Conservation (phyloP, 2,113 vertebrate species). For the Pituophis catenifer region DNA sequence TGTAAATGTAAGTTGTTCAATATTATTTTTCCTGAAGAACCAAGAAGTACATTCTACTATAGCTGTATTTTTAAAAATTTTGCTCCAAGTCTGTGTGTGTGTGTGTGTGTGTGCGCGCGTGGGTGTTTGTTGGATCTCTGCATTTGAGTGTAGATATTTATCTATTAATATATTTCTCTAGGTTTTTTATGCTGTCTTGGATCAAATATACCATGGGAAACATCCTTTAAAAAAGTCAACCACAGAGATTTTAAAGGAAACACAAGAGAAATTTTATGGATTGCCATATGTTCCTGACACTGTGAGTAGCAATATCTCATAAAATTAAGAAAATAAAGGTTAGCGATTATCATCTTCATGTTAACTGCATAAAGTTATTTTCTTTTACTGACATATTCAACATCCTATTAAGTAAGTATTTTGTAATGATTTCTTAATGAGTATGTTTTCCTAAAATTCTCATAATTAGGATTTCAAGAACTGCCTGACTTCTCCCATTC, state of each 20-base stretch:
- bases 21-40: background rate
- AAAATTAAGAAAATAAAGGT: background rate
- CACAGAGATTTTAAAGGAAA: constrained; percentile 89
- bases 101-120: background rate
- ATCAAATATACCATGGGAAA: constrained; percentile 91
- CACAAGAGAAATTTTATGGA: constrained; percentile 88
- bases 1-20: background rate
- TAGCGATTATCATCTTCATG: background rate
- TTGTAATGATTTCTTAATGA: background rate
- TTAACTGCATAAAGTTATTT: background rate
- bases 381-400: background rate
- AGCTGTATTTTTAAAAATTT: background rate
- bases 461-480: background rate
- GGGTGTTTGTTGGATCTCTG: background rate
- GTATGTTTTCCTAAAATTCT: background rate
- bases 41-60: constrained; percentile 17
- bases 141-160: constrained; percentile 15
- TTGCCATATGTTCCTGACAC: constrained; percentile 88
- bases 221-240: constrained; percentile 82
- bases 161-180: constrained; percentile 50
- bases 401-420: background rate
- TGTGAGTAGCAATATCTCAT: constrained; percentile 70
- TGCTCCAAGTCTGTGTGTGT: background rate
- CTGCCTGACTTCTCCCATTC: background rate
- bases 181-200: constrained; percentile 94